phyloP scores from a whole-genome alignment of 1,140 invertebrate genomes.

The Radopholus similis region DNA sequence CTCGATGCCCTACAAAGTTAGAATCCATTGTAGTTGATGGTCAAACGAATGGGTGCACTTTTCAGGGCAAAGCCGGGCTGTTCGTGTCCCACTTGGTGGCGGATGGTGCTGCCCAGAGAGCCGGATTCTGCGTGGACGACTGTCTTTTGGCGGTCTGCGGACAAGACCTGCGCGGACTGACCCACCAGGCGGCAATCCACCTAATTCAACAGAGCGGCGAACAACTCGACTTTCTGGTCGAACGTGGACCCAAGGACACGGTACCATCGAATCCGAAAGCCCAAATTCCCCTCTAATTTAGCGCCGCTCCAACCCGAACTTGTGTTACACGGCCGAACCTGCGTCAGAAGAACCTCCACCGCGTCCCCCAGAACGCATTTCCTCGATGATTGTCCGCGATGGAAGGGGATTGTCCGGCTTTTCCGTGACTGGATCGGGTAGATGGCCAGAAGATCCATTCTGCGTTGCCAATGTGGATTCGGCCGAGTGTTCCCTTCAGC shows the following conservation, averaged over 20 bases:
- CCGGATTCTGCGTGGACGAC: conserved; percentile 71
- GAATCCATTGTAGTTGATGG: conserved; percentile 62
- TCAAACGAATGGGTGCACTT: background rate
- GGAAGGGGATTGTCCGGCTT: conserved; percentile 20
- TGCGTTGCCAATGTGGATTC: conserved; percentile 68
- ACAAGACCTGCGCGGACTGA: conserved; percentile 21
- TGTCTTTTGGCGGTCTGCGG: conserved; percentile 45
- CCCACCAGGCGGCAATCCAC: conserved; percentile 36
- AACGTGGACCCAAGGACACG: conserved; percentile 6
- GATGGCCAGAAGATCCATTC: conserved; percentile 53
- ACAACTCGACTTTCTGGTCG: conserved; percentile 24
- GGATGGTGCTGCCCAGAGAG: conserved; percentile 76
- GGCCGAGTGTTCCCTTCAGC: conserved; percentile 79
- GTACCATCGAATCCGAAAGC: background rate
- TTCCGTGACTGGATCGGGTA: conserved; percentile 67
- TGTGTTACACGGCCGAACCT: background rate
- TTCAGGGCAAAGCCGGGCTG: conserved; percentile 60
- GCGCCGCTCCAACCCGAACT: background rate
- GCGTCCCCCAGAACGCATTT: conserved; percentile 18
- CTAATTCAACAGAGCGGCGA: conserved; percentile 35
- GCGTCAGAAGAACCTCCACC: background rate
- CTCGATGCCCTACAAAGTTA: conserved; percentile 64
- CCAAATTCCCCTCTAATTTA: background rate
- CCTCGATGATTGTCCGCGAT: conserved; percentile 63
- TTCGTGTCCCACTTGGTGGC: conserved; percentile 76